These are phyloP conservation scores for Coptotermes formosanus DNA, from an alignment of 1,140 invertebrate species.

Conservation along the genomic window DNA sequence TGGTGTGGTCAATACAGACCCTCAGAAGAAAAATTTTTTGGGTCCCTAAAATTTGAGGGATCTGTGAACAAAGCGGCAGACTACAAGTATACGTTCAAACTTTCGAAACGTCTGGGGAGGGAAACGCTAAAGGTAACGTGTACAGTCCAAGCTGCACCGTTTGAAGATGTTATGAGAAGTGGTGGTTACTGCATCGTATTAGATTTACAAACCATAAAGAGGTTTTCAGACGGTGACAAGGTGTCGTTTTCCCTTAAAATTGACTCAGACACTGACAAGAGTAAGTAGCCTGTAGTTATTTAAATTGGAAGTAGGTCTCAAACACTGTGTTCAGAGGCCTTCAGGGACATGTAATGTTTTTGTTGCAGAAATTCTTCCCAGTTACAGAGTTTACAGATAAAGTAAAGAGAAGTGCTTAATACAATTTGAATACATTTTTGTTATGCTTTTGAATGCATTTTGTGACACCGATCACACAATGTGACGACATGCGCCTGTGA, in stretches of 20 bases:
- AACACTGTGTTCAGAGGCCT: no score
- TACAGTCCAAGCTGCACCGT: background rate
- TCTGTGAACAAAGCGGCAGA: background rate
- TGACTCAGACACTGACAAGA: background rate
- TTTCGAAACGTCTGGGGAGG: background rate
- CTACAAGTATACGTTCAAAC: background rate
- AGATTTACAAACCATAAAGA: background rate
- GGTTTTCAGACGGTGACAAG: background rate
- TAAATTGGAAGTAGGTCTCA: no score
- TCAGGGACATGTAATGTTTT: no score
- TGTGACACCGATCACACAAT: no score
- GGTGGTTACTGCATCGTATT: background rate
- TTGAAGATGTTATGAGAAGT: background rate
- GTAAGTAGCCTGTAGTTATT: background rate
- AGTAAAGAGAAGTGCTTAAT: no score
- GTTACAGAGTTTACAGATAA: no score
- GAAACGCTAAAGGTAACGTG: background rate
- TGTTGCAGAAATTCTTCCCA: no score
- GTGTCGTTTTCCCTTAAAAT: background rate
- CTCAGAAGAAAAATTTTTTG: background rate
- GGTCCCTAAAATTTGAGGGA: background rate
- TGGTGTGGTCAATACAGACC: background rate
- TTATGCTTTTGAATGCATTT: no score
- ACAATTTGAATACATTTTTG: no score
- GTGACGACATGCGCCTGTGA: no score